Evolutionary conservation across 2,113 vertebrate species (phyloP), one percentile per base, ranked within the genome.

Genomic region (Spizaetus ornatus): DNA sequence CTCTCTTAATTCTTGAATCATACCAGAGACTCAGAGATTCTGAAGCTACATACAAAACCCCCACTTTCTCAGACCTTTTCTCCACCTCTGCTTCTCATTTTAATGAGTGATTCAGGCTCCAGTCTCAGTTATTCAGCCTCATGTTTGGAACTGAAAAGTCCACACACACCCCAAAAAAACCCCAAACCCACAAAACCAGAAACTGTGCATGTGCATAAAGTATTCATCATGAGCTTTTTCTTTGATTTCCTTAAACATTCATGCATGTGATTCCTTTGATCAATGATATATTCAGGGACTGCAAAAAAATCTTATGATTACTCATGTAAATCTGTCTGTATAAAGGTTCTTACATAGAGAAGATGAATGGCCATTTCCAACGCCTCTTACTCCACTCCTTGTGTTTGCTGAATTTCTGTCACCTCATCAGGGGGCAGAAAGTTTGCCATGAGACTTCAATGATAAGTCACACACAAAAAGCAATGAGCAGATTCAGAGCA

Each of bases 101-200:
- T 45, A 79, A 52, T 4, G 38, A 53, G 36, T n/a, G 29, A 18
- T 48, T 55, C 55, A 69, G 61, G 40, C 31, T 42, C 27, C n/a
- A 55, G 55, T 36, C 25, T 53, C 38, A 2, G 40, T 69, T 53
- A 74, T 32, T 61, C 47, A 48, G 2, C 6, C 13, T 62, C 40
- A 42, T 42, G 15, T 8, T 27, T 74, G 25, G 45, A 81, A 69
- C 12, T 55, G 40, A 69, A 74, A 92, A 86, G 45, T n/a, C 3
- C 13, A 9, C 4, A 9, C 9, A 4, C 36, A 3, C 6, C 8
- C 17, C 4, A 12, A 19, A 70, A 45, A 31, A 4, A 0, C 2
- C 20, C 20, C 36, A 43, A 36, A 13, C 52, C 53, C 31, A 38
- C 4, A 59, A 80, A 66, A 21, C 36, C 36, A 61, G 61, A 61